Conservation (phyloP, 2,888 invertebrate species). For the Megastigmus dorsalis region DNA sequence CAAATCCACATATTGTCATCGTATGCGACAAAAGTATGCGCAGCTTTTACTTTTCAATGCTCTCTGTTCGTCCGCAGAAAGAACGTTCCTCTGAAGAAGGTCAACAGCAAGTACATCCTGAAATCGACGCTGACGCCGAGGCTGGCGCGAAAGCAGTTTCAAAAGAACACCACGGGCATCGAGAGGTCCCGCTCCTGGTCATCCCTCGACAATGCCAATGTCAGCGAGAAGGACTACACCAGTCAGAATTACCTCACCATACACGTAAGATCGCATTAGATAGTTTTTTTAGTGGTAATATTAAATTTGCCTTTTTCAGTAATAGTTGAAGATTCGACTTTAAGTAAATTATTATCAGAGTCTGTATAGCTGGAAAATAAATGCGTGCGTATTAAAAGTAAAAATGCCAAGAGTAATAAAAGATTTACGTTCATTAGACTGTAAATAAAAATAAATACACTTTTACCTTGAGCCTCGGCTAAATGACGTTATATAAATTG, state of each 20-base stretch:
- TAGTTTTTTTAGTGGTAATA: background rate
- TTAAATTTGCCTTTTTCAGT: too few species aligned
- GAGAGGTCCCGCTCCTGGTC: slow-evolving; percentile 85
- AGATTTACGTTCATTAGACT: too few species aligned
- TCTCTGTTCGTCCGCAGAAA: slow-evolving; percentile 75
- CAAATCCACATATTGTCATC: too few species aligned
- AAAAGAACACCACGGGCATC: slow-evolving; percentile 79
- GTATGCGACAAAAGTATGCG: background rate
- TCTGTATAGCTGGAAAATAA: too few species aligned
- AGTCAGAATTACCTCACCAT: slow-evolving; percentile 86
- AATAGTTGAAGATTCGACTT: too few species aligned
- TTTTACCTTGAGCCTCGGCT: background rate
- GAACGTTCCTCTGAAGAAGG: slow-evolving; percentile 82
- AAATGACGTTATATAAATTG: background rate
- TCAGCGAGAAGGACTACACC: slow-evolving; percentile 77
- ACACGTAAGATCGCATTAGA: slow-evolving; percentile 77
- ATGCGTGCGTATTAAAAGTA: too few species aligned
- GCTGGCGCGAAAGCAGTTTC: slow-evolving; percentile 82
- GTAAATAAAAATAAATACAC: too few species aligned
- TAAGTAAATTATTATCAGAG: too few species aligned
- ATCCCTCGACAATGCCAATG: slow-evolving; percentile 79
- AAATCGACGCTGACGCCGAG: slow-evolving; percentile 89
- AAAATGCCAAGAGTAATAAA: too few species aligned
- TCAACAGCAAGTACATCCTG: slow-evolving; percentile 88
- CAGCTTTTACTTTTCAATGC: background rate